Evolutionary conservation across 2,888 invertebrate genomes (phyloP), one percentile per base, ranked within the genome.

Genomic region (Drosophila yooni): DNA sequence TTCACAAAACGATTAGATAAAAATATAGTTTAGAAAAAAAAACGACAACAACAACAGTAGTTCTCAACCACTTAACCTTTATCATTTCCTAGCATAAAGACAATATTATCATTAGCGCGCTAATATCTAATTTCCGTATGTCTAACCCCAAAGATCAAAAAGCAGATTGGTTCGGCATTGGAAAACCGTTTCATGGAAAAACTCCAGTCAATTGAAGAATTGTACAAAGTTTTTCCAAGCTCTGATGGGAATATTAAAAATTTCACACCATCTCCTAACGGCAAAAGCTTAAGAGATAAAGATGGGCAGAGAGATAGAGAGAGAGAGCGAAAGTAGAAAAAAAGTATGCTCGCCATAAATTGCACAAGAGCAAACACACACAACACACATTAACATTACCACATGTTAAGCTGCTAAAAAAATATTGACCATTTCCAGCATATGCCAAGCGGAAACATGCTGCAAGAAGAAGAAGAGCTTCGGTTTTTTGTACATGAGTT

Each of bases 311-410:
- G 38, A 63, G 61, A 18, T 5, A 27, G 18, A 53, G 56, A 60
- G 64, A 62, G 50, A 57, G 51, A 54, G 58, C 31, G 62, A 56
- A 59, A 54, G 51, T 59, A 53, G 43, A 59, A 69, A 57, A 76
- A 29, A 56, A 2, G 50, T 27, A 59, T 48, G 53, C 62, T 59
- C 51, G 38, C 53, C 69, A 84, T 74, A 80, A 76, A 77, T 82
- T 85, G 77, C 83, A 74, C 66, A 72, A 79, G 48, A 77, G 61
- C 57, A 65, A 69, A 58, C 66, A 68, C 76, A 83, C 56, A 68
- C 29, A 34, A 53, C 53, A 59, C 64, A 74, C 68, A 78, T 81
- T 83, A 71, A 51, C 46, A 70, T 72, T 72, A 69, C 66, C 57
- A 75, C 71, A 77, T 48, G 65, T 40, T 61, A 56, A 40, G 72